Base-by-base conservation (phyloP, 2,113 vertebrate species). In the Clarias magur region DNA sequence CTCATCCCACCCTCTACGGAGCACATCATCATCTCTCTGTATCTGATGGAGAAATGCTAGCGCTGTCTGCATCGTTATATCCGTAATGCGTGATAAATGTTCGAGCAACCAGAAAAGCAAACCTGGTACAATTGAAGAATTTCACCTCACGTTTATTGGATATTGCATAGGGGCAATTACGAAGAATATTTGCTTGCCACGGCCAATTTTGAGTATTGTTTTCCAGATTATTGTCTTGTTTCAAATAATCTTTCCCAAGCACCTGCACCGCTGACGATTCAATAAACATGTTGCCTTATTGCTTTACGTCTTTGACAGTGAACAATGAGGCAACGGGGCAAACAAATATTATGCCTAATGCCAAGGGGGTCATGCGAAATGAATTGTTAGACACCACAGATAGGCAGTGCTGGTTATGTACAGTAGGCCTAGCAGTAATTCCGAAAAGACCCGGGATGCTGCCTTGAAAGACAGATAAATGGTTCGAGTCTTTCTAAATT, bases 211-310 rank as follows among this genome's bases (percentile, higher is more conserved):
- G 72, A 38, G 85, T 89, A 85, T 87, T 89, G 85, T 89, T 87
- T 87, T 84, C 63, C 79, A 59, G 83, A 89, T 80, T 82, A 85
- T 85, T 87, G 82, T 87, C 82, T 87, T 87, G 82, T 87, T 87
- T 87, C 88, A 89, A 89, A 85, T 89, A 81, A 89, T 87, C 85
- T 85, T 70, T 85, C 67, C 85, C 78, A 78, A 84, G 85, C 88
- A 89, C 88, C 68, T 89, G 88, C 88, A 89, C 85, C 76, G 19
- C 82, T 85, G 86, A 87, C 88, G 83, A 85, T 89, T 87, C 86
- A 89, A 89, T 89, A 87, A 87, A 85, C 85, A 87, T 87, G 88
- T 84, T 89, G 83, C 83, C 70, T 85, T 89, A 89, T 89, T 89
- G 82, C 88, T 68, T 80, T 75, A 80, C 72, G 85, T 84, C 81